These are phyloP conservation scores for Rhorus exstirpatorius DNA, from an alignment of 2,888 invertebrate species.

Conservation along the genomic window DNA sequence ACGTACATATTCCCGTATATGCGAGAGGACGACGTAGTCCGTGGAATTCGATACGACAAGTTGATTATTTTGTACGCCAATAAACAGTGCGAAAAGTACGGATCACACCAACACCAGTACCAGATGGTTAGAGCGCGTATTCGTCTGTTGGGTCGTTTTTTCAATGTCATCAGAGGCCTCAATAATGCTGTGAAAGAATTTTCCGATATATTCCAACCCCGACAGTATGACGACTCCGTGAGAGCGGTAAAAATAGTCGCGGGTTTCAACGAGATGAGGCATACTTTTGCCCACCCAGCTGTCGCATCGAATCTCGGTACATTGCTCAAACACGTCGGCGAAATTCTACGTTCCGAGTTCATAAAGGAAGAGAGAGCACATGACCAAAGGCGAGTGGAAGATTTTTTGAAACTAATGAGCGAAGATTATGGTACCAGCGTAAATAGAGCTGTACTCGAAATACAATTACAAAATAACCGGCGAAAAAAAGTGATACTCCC, in stretches of 20 bases:
- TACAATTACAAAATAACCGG: conserved; percentile 40
- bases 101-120: conserved; percentile 54
- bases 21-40: conserved; percentile 66
- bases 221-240: conserved; percentile 50
- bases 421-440: conserved; percentile 56
- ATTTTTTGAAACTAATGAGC: conserved; percentile 56
- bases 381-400: conserved; percentile 54
- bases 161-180: conserved; percentile 45
- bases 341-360: conserved; percentile 57
- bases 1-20: conserved; percentile 66
- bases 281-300: conserved; percentile 37
- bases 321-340: conserved; percentile 66
- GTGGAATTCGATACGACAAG: conserved; percentile 69
- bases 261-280: conserved; percentile 30
- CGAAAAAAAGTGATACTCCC: conserved; percentile 64
- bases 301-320: conserved; percentile 69
- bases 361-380: conserved; percentile 36
- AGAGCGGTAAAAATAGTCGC: conserved; percentile 42
- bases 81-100: conserved; percentile 69
- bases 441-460: conserved; percentile 56
- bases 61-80: conserved; percentile 69
- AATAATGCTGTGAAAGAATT: conserved; percentile 49
- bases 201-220: conserved; percentile 54
- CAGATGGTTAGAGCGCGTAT: conserved; percentile 70
- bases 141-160: conserved; percentile 67